Conservation (phyloP, 2,113 vertebrate genomes). For the Atractosteus spatula region DNA sequence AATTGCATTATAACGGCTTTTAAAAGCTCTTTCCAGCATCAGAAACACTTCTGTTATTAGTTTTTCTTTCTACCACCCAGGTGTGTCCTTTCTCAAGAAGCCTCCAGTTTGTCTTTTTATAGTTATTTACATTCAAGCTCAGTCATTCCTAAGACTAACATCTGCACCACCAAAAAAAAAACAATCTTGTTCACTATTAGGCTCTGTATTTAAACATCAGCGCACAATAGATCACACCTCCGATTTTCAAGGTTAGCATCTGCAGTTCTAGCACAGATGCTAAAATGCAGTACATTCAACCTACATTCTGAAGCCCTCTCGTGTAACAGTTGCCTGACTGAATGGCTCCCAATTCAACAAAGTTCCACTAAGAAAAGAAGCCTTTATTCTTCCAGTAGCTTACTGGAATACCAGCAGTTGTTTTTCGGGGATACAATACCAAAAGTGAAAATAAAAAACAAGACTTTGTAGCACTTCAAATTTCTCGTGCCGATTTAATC, state of each 20-base stretch:
- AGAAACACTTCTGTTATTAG: no score
- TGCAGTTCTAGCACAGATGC: conserved; percentile 6
- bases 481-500: no score
- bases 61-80: not conserved
- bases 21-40: no score
- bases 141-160: conserved; percentile 1
- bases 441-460: no score
- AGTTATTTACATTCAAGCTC: conserved; percentile 3
- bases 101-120: not conserved
- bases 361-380: no score
- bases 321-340: conserved; percentile 20
- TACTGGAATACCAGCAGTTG: no score
- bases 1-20: no score
- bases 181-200: conserved; percentile 1
- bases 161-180: not conserved
- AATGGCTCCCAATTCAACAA: conserved; percentile 31
- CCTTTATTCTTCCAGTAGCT: no score
- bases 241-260: conserved; percentile 6
- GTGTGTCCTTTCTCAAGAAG: not conserved
- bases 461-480: no score
- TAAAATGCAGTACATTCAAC: conserved; percentile 21
- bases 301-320: conserved; percentile 29
- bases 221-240: not conserved
- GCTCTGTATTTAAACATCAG: conserved; percentile 6
- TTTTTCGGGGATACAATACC: no score